These are phyloP conservation scores for Drosophila oshimai DNA, from an alignment of 1,140 invertebrate species.

Conservation along the genomic window DNA sequence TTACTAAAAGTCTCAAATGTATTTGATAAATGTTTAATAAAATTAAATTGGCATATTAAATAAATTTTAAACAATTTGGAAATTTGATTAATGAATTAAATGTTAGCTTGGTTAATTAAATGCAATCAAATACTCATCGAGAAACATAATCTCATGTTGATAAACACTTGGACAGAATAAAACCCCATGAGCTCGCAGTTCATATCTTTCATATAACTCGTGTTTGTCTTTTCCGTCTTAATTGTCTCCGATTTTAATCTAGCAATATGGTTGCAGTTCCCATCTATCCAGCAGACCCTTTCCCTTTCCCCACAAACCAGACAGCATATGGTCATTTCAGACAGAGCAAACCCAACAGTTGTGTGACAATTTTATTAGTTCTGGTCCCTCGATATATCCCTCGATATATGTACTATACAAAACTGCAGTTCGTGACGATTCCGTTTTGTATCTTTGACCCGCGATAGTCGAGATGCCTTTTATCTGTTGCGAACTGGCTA, in stretches of 20 bases:
- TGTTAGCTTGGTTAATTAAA: neutral
- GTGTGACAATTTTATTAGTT: constrained; percentile 74
- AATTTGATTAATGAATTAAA: constrained; percentile 1
- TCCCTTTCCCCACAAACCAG: neutral
- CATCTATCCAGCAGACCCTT: neutral
- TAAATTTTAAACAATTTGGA: neutral
- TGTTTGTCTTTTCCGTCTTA: constrained; percentile 60
- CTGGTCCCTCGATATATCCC: constrained; percentile 13
- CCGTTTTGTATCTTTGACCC: constrained; percentile 60
- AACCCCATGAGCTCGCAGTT: constrained; percentile 5
- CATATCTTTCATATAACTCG: constrained; percentile 5
- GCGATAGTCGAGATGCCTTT: constrained; percentile 53
- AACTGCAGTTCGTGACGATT: constrained; percentile 55
- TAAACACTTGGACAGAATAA: neutral
- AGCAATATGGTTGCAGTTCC: constrained; percentile 53
- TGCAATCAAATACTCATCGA: neutral
- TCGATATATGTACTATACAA: constrained; percentile 11
- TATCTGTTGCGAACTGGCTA: constrained; percentile 61
- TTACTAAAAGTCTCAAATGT: neutral
- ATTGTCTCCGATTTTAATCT: constrained; percentile 78
- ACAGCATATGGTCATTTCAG: constrained; percentile 52
- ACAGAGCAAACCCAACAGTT: constrained; percentile 39
- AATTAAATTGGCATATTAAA: neutral
- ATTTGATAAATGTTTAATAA: neutral
- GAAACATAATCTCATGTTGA: neutral